Evolutionary conservation across 2,797 vertebrate species (phyloP), one percentile per base, ranked within the genome.

Genomic region (Mormyrus proboscirostris): DNA sequence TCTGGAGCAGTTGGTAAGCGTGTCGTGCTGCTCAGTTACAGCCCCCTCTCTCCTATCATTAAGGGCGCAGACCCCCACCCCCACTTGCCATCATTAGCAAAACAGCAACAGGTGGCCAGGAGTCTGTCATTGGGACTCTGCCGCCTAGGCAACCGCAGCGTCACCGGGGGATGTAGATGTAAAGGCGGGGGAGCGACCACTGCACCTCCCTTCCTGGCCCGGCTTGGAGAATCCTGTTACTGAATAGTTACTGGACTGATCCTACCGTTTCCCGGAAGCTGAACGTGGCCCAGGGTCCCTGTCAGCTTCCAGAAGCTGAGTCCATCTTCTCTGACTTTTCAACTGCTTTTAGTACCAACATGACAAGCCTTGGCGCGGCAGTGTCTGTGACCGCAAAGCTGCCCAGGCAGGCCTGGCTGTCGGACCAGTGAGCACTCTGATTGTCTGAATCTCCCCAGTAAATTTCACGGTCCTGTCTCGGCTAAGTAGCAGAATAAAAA

Each of bases 51-150:
- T 22, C 51, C 85, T 53, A 50, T 41, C 25, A 38, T 3, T 57
- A 59, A 9, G 29, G 12, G 33, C 53, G n/a, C 73, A 86, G 65
- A 16, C 22, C n/a, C 25, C 22, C 65, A n/a, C 65, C 33, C 50
- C 14, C 2, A 29, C 53, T 83, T 6, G 19, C 55, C 85, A 53
- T 84, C 89, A 91, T 92, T 91, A 92, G 76, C 50, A 50, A 93
- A 91, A 91, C 90, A 91, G 91, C 90, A 91, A 91, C 90, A 91
- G 92, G 92, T 92, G 92, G 89, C 91, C 90, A 44, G 50, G 86
- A 86, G 86, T 69, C 88, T 83, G 86, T 73, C 86, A 88, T 86
- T 88, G 44, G 82, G 91, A 90, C 88, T 22, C 76, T 16, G 90
- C 82, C 89, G 57, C 89, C 91, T 93, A 93, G 91, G 90, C 47